phyloP scores from a whole-genome alignment of 2,113 vertebrate species.

The Galbula dea region DNA sequence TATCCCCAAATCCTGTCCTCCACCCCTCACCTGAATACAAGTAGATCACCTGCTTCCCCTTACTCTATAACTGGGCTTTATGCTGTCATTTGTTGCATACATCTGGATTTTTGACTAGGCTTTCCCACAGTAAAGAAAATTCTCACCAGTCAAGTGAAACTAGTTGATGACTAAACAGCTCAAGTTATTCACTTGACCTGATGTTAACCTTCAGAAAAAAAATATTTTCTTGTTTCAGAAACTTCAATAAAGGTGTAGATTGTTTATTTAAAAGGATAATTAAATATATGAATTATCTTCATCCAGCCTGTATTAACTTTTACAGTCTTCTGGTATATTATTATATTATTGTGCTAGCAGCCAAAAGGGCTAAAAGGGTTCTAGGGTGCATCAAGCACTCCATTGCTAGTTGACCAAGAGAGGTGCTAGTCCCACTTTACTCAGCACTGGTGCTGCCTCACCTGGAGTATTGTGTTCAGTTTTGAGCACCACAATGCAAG shows the following conservation, averaged over 20 bases:
- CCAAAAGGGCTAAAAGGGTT: too few relatives aligned
- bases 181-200: conserved; percentile 69
- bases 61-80: not conserved
- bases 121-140: conserved; percentile 68
- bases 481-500: too few relatives aligned
- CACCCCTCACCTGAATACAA: not conserved
- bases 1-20: not conserved
- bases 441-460: too few relatives aligned
- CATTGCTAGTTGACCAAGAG: too few relatives aligned
- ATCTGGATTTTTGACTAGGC: conserved; percentile 71
- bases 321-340: not conserved
- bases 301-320: conserved; percentile 25
- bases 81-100: conserved; percentile 20
- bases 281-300: conserved; percentile 51
- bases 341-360: too few relatives aligned
- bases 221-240: conserved; percentile 49
- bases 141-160: conserved; percentile 61
- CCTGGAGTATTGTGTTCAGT: too few relatives aligned
- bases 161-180: conserved; percentile 65
- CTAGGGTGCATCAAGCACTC: too few relatives aligned
- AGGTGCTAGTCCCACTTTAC: too few relatives aligned
- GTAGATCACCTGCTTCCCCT: conserved; percentile 39
- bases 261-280: conserved; percentile 55
- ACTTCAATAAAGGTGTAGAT: conserved; percentile 8
- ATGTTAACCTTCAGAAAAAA: conserved; percentile 57